Evolutionary conservation across 2,888 invertebrate species (phyloP).

Genomic region (Pantelozetes paolii): DNA sequence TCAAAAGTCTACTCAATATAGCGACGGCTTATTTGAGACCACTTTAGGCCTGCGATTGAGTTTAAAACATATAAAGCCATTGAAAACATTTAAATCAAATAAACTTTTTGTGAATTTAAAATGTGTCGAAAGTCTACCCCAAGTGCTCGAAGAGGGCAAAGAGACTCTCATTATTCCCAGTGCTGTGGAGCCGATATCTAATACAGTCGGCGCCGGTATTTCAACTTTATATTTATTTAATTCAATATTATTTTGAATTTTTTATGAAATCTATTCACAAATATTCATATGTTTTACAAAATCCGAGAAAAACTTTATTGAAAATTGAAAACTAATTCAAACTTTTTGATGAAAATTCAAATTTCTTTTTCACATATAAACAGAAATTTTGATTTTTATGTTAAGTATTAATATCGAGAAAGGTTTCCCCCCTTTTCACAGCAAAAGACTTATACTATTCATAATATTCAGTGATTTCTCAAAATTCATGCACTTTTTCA

Average conservation of each 20-base stretch:
- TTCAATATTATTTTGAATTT: neutral
- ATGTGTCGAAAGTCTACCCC: slow-evolving; percentile 11
- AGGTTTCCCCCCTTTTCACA: too few species aligned
- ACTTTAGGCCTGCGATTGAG: neutral
- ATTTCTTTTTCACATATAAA: too few species aligned
- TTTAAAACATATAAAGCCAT: neutral
- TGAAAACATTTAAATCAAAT: neutral
- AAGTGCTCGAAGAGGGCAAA: slow-evolving; percentile 4
- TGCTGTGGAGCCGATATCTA: slow-evolving; percentile 12
- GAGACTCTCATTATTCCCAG: slow-evolving; percentile 4
- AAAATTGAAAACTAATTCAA: too few species aligned
- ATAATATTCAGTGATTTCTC: too few species aligned
- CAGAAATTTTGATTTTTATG: too few species aligned
- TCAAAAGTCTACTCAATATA: neutral
- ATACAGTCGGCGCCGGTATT: slow-evolving; percentile 14
- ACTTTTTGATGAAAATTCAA: too few species aligned
- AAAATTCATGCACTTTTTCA: too few species aligned
- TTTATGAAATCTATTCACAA: neutral
- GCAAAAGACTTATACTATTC: too few species aligned
- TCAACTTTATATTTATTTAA: neutral
- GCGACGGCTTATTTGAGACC: neutral
- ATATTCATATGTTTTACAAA: neutral
- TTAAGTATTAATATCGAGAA: too few species aligned
- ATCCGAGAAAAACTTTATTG: too few species aligned
- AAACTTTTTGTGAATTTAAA: neutral